Percentiles rank a stretch among this genome's conserved stretches.
phyloP scores from a whole-genome alignment of 2,797 vertebrate genomes.

The Sebastes trivittatus region DNA sequence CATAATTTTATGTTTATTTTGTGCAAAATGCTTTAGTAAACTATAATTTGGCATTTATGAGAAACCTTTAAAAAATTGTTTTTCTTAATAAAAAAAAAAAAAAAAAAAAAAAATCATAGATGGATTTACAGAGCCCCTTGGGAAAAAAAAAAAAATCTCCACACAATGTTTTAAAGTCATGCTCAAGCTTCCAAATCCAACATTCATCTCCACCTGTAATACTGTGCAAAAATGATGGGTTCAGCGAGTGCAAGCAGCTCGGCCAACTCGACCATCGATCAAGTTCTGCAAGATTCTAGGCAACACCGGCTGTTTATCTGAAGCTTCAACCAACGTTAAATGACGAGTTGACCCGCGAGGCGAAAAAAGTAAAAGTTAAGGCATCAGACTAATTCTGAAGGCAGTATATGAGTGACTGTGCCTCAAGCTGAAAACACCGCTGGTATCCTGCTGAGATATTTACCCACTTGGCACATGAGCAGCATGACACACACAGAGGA shows the following conservation, averaged over 20 bases:
- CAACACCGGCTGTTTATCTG: conserved; percentile 24
- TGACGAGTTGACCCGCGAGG: conserved; percentile 25
- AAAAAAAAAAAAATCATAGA: conserved; percentile 45
- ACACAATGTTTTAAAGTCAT: conserved; percentile 62
- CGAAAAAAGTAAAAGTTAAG: conserved; percentile 66
- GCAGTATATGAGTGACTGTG: conserved; percentile 57
- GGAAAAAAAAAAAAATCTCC: conserved; percentile 14
- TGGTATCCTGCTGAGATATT: not conserved
- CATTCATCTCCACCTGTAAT: conserved; percentile 73
- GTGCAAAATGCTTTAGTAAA: conserved; percentile 93
- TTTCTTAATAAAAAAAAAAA: not conserved
- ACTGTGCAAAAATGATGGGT: conserved; percentile 84
- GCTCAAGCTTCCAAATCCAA: conserved; percentile 61
- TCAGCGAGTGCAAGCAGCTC: conserved; percentile 83
- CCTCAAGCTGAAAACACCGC: conserved; percentile 11
- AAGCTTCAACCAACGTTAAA: conserved; percentile 13
- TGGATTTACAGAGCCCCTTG: conserved; percentile 59
- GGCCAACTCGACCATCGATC: conserved; percentile 59
- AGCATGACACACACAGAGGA: conserved; percentile 26
- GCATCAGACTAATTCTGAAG: conserved; percentile 70
- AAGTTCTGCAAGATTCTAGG: conserved; percentile 72
- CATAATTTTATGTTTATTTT: conserved; percentile 80
- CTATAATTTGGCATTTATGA: conserved; percentile 91
- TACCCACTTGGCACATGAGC: conserved; percentile 37
- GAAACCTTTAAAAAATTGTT: conserved; percentile 76